phyloP scores from a whole-genome alignment of 2,888 invertebrate genomes.

The Agonopterix arenella region DNA sequence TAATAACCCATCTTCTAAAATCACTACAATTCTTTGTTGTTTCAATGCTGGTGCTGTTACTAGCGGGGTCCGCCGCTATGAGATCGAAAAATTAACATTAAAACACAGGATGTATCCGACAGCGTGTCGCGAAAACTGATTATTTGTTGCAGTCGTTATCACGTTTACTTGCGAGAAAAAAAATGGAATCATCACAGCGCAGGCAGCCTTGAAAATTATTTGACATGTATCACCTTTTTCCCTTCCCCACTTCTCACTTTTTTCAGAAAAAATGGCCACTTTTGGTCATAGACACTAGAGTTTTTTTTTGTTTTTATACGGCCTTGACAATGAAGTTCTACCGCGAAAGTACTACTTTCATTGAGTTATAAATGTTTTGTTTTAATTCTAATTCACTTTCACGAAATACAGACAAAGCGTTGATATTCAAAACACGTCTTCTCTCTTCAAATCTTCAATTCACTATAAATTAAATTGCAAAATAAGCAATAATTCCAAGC shows the following conservation, averaged over 20 bases:
- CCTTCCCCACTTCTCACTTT: slow-evolving; percentile 53
- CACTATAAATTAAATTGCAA: no score
- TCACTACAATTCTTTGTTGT: slow-evolving; percentile 37
- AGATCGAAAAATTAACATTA: slow-evolving; percentile 17
- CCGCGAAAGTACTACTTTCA: no score
- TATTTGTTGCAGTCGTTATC: slow-evolving; percentile 64
- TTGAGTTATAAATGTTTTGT: no score
- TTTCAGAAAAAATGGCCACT: slow-evolving; percentile 39
- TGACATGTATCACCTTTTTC: slow-evolving; percentile 72
- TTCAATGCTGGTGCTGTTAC: slow-evolving; percentile 18
- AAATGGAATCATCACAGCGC: slow-evolving; percentile 69
- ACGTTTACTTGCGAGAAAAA: slow-evolving; percentile 45
- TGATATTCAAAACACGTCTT: no score
- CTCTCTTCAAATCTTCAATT: no score
- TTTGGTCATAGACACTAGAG: slow-evolving; percentile 27
- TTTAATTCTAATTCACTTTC: no score
- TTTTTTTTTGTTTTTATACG: background rate
- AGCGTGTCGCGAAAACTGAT: slow-evolving; percentile 23
- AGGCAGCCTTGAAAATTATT: slow-evolving; percentile 70
- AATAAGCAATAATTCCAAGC: no score
- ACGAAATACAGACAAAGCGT: no score
- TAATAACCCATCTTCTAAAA: slow-evolving; percentile 65
- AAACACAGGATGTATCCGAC: slow-evolving; percentile 17
- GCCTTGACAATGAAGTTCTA: no score
- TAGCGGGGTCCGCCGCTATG: slow-evolving; percentile 15